Evolutionary conservation across 2,113 vertebrate genomes (phyloP), one percentile per base, ranked within the genome.

Genomic region (Poeciliopsis occidentalis): DNA sequence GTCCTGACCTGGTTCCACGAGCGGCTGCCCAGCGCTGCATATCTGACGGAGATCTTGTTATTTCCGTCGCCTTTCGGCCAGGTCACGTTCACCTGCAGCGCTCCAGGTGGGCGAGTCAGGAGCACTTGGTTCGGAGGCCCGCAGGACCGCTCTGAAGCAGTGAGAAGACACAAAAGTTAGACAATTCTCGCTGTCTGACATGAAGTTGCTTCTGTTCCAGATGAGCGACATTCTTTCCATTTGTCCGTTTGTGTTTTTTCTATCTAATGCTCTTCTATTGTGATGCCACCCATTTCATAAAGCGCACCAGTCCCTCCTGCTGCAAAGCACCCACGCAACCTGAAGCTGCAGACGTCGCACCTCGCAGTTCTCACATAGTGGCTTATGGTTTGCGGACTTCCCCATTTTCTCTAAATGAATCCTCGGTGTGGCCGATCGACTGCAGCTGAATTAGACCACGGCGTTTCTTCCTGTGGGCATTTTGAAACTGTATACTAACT

Each of bases 121-220:
- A 8, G 15, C 19, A 76, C 89, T 0, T 8, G 7, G 8, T 0
- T 0, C 1, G 89, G 91, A 62, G 91, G 91, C 31, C 31, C 82
- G 68, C 94, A 95, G 22, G 34, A 37, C 34, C 73, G 80, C 10
- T 75, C 94, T 95, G 78, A 66, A 86, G 88, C 13, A 60, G 27
- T 10, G 12, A n/a, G 1, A 15, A 34, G n/a, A 26, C 22, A n/a
- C 5, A 32, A 24, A 71, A 60, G 2, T 22, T 8, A 22, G 2
- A 19, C 24, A 6, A 41, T 15, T 4, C 39, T 41, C 39, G 2
- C 39, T 4, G 1, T 41, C 39, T 41, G 39, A 41, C 39, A 41
- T 15, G 4, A 41, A 41, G 39, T 4, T 15, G 39, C 15, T 41
- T 15, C 39, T 15, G 39, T 15, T 4, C 1, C 4, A 41, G 39